Conservation (phyloP, 2,797 vertebrate species). For the Sphenopsis melanotis region DNA sequence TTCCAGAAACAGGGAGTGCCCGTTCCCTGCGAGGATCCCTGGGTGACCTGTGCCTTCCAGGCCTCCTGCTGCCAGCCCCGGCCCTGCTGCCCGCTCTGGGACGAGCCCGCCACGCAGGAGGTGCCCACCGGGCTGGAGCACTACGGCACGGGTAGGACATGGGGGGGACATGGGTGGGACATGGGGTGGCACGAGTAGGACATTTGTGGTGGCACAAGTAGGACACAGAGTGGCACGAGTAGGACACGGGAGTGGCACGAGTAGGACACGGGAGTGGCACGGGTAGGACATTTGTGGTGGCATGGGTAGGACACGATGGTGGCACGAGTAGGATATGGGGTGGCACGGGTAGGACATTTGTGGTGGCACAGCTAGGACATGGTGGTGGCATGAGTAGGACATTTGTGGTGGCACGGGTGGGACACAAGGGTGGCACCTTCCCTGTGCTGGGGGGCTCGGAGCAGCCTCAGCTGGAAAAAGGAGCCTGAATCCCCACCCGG, state of each 20-base stretch:
- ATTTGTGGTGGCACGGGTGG: too few relatives aligned
- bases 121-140: conserved; percentile 89
- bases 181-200: too few relatives aligned
- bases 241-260: too few relatives aligned
- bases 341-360: too few relatives aligned
- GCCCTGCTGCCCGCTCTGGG: conserved; percentile 76
- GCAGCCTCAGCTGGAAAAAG: rapidly evolving
- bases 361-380: not conserved
- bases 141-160: conserved; percentile 80
- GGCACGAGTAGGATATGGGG: too few relatives aligned
- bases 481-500: rapidly evolving
- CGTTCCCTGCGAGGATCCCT: conserved; percentile 75
- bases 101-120: conserved; percentile 88
- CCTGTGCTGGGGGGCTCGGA: rapidly evolving
- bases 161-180: too few relatives aligned
- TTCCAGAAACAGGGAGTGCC: conserved; percentile 80
- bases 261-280: too few relatives aligned
- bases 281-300: too few relatives aligned
- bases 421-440: rapidly evolving
- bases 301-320: too few relatives aligned
- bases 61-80: conserved; percentile 80
- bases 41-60: conserved; percentile 80
- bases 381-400: too few relatives aligned
- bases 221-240: too few relatives aligned
- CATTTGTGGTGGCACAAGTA: too few relatives aligned